Percentiles rank a stretch among this genome's conserved stretches.
Conservation (phyloP, 1,140 invertebrate species). For the Zaprionus taronus region DNA sequence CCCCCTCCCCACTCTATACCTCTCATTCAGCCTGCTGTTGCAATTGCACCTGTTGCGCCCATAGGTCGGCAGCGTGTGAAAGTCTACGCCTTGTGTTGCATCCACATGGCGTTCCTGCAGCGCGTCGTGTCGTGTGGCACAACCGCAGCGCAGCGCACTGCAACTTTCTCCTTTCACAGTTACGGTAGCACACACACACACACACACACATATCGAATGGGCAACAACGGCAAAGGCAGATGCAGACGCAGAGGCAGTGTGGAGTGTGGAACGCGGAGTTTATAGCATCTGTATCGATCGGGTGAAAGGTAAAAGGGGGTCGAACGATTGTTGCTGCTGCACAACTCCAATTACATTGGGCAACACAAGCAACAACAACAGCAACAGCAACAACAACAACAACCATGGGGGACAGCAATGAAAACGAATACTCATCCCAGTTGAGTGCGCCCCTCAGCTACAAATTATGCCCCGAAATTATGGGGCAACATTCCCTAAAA, state of each 20-base stretch:
- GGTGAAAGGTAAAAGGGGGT: slow-evolving; percentile 49
- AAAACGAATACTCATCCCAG: slow-evolving; percentile 25
- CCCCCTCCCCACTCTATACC: neutral
- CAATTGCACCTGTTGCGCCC: slow-evolving; percentile 29
- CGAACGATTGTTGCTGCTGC: slow-evolving; percentile 6
- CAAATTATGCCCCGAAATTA: slow-evolving; percentile 21
- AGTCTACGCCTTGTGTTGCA: slow-evolving; percentile 41
- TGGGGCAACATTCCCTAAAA: slow-evolving; percentile 6
- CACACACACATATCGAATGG: neutral
- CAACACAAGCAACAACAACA: slow-evolving; percentile 1
- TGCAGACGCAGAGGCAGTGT: neutral
- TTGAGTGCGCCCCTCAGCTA: slow-evolving; percentile 19
- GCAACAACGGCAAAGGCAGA: neutral
- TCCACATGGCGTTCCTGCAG: slow-evolving; percentile 18
- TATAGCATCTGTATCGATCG: slow-evolving; percentile 38
- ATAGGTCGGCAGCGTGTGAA: slow-evolving; percentile 40
- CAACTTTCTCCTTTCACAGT: slow-evolving; percentile 67
- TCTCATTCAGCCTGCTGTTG: neutral
- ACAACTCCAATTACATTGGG: slow-evolving; percentile 22
- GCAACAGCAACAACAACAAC: neutral
- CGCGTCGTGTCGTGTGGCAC: no score
- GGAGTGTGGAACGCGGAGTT: slow-evolving; percentile 23
- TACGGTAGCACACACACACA: slow-evolving; percentile 9
- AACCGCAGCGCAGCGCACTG: neutral
- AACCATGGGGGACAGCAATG: neutral